Evolutionary conservation across 2,888 invertebrate genomes (phyloP).

Genomic region (Lamellibrachia satsuma): DNA sequence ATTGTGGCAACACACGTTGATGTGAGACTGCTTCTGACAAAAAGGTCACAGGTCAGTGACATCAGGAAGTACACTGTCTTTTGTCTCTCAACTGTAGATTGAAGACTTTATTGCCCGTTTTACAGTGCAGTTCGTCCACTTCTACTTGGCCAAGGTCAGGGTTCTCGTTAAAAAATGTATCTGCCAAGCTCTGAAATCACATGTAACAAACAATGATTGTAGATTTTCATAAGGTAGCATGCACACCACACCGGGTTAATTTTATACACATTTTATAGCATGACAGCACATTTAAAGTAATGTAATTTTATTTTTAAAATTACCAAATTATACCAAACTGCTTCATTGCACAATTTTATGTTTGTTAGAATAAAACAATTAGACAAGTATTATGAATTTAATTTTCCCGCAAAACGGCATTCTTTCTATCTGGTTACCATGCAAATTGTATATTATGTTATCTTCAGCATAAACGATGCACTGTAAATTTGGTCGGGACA

Average conservation of each 20-base stretch:
- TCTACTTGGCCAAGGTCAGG: slow-evolving; percentile 19
- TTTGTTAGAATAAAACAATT: too few relatives aligned
- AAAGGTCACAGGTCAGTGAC: background rate
- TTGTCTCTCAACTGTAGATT: background rate
- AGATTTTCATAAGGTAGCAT: background rate
- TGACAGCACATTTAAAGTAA: too few relatives aligned
- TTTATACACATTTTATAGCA: too few relatives aligned
- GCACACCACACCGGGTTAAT: background rate
- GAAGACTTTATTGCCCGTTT: slow-evolving; percentile 35
- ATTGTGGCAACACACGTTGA: background rate
- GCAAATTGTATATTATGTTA: too few relatives aligned
- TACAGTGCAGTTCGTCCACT: slow-evolving; percentile 29
- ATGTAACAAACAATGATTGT: background rate
- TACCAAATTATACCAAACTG: too few relatives aligned
- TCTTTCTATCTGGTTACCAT: too few relatives aligned
- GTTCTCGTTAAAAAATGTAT: slow-evolving; percentile 25
- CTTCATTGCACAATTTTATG: too few relatives aligned
- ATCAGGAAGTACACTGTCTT: background rate
- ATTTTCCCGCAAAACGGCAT: too few relatives aligned
- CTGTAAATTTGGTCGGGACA: too few relatives aligned
- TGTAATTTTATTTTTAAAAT: too few relatives aligned
- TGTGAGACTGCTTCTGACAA: background rate
- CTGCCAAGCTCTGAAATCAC: slow-evolving; percentile 21
- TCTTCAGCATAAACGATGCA: too few relatives aligned
- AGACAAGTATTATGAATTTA: too few relatives aligned